Percentiles rank a stretch among this genome's conserved stretches.
phyloP scores from a whole-genome alignment of 2,113 vertebrate species.

The Piprites chloris region DNA sequence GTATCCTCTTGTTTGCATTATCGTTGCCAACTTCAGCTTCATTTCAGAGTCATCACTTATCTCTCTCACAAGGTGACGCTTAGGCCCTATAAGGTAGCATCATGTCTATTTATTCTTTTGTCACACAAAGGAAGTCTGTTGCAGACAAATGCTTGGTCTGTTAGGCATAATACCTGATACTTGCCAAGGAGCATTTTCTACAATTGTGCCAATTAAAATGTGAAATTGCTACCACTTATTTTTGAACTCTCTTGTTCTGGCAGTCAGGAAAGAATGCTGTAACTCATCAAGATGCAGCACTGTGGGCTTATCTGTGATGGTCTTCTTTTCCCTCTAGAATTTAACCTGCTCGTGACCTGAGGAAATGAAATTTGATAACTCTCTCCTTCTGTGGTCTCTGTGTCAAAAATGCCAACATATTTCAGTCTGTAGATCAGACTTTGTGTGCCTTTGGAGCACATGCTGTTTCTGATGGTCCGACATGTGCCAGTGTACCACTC shows the following conservation, averaged over 20 bases:
- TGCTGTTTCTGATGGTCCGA: neutral
- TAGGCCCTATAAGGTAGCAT: slow-evolving; percentile 34
- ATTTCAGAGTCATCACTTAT: slow-evolving; percentile 6
- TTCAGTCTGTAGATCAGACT: neutral
- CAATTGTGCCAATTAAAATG: slow-evolving; percentile 51
- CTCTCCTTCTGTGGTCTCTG: neutral
- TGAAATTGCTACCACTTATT: slow-evolving; percentile 38
- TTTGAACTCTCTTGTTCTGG: slow-evolving; percentile 18
- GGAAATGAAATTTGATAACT: neutral
- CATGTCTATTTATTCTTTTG: slow-evolving; percentile 30
- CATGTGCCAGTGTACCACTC: rapidly evolving
- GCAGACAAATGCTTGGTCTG: slow-evolving; percentile 53
- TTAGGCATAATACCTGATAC: slow-evolving; percentile 48
- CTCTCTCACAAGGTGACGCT: slow-evolving; percentile 28
- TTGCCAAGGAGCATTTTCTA: slow-evolving; percentile 57
- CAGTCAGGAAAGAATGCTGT: slow-evolving; percentile 9
- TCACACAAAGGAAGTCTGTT: slow-evolving; percentile 47
- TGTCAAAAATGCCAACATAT: neutral
- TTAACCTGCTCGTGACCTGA: slow-evolving; percentile 14
- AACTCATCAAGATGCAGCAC: slow-evolving; percentile 29
- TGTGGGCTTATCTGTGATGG: neutral
- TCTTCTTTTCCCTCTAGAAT: neutral
- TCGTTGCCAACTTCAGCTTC: neutral
- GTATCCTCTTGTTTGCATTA: slow-evolving; percentile 14
- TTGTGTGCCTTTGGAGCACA: neutral